Conservation (phyloP, 2,797 vertebrate genomes). For the Sphenodon punctatus region DNA sequence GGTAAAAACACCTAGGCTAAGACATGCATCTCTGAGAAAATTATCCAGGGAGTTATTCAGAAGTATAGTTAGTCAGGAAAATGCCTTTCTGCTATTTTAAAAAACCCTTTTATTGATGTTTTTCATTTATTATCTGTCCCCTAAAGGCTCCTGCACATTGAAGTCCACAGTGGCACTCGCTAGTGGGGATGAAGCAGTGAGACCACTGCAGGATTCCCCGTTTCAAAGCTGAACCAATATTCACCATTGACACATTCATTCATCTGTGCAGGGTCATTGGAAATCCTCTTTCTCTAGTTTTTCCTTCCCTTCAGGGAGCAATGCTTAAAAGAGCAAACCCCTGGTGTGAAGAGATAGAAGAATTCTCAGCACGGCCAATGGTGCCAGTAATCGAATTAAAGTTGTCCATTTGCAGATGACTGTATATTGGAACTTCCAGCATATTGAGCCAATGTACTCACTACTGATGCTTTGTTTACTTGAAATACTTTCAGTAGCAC, state of each 20-base stretch:
- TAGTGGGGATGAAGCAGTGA: slow-evolving; percentile 65
- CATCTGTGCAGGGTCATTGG: slow-evolving; percentile 83
- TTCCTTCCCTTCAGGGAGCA: slow-evolving; percentile 83
- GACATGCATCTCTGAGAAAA: slow-evolving; percentile 9
- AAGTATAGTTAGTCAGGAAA: slow-evolving; percentile 20
- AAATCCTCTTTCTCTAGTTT: slow-evolving; percentile 82
- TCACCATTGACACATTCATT: slow-evolving; percentile 83
- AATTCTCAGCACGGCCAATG: slow-evolving; percentile 76
- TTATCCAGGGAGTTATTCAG: slow-evolving; percentile 34
- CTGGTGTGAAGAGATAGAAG: slow-evolving; percentile 80
- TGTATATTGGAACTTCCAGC: slow-evolving; percentile 58
- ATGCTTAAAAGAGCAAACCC: slow-evolving; percentile 82
- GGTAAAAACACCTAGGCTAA: slow-evolving; percentile 11
- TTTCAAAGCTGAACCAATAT: slow-evolving; percentile 84
- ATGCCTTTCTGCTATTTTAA: slow-evolving; percentile 40
- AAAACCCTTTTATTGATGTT: slow-evolving; percentile 51
- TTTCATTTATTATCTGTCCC: slow-evolving; percentile 59
- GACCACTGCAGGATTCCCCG: slow-evolving; percentile 79
- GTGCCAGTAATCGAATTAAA: slow-evolving; percentile 80
- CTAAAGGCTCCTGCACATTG: slow-evolving; percentile 70
- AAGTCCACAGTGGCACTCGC: slow-evolving; percentile 67
- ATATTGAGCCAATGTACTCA: slow-evolving; percentile 52
- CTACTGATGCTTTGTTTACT: slow-evolving; percentile 60
- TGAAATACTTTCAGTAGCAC: slow-evolving; percentile 51
- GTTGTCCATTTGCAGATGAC: slow-evolving; percentile 81